phyloP scores from a whole-genome alignment of 2,113 vertebrate species.

The Triplophysa dalaica region DNA sequence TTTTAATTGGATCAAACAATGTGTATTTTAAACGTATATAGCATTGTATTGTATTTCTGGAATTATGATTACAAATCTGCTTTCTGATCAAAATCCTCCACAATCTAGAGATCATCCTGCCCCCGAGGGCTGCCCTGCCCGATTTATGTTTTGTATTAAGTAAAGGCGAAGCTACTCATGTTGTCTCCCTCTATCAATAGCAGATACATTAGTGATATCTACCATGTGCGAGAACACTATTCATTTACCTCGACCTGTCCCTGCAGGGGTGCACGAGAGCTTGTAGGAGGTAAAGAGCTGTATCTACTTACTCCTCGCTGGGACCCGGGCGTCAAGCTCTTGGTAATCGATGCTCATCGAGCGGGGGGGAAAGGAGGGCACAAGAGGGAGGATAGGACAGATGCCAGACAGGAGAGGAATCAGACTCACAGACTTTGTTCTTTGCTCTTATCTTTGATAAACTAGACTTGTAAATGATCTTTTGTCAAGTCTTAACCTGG shows the following conservation, averaged over 20 bases:
- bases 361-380: slow-evolving; percentile 53
- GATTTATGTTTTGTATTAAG: slow-evolving; percentile 88
- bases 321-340: slow-evolving; percentile 78
- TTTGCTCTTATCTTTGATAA: background rate
- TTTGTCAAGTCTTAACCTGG: background rate
- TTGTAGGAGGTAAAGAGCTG: slow-evolving; percentile 83
- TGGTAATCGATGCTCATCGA: slow-evolving; percentile 80
- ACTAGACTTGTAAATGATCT: background rate
- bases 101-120: background rate
- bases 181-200: slow-evolving; percentile 85
- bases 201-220: slow-evolving; percentile 87
- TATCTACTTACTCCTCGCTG: slow-evolving; percentile 80
- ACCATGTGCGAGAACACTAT: slow-evolving; percentile 83
- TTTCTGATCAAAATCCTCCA: background rate
- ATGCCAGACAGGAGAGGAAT: slow-evolving; percentile 46
- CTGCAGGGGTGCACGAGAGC: slow-evolving; percentile 77
- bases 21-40: too few species aligned
- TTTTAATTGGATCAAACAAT: too few species aligned
- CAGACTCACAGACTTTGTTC: slow-evolving; percentile 65
- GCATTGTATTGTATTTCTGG: too few species aligned
- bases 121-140: slow-evolving; percentile 38
- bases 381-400: slow-evolving; percentile 37
- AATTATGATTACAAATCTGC: background rate
- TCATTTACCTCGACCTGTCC: slow-evolving; percentile 83
- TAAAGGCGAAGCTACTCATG: slow-evolving; percentile 84